Conservation (phyloP, 2,797 vertebrate genomes). For the Telmatherina bonti region DNA sequence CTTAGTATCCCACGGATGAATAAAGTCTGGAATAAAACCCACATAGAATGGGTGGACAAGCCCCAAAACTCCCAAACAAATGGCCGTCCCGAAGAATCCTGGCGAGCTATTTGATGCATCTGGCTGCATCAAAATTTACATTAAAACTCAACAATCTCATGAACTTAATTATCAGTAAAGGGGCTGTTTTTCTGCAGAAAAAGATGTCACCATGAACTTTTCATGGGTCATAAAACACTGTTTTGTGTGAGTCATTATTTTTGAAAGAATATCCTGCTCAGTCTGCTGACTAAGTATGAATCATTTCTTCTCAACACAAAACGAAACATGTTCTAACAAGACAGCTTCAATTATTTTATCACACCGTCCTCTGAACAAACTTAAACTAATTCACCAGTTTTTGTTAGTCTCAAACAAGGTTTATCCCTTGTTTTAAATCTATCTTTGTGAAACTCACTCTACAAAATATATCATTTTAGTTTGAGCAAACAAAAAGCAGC, state of each 20-base stretch:
- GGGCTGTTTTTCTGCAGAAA: neutral
- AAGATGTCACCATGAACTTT: neutral
- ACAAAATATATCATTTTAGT: constrained; percentile 23
- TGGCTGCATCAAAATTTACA: neutral
- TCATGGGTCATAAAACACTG: neutral
- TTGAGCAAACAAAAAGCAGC: constrained; percentile 23
- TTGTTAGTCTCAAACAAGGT: no score
- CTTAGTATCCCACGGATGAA: neutral
- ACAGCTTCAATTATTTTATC: neutral
- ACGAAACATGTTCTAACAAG: neutral
- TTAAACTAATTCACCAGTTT: no score
- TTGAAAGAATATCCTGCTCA: neutral
- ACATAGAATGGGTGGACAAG: no score
- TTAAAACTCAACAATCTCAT: neutral
- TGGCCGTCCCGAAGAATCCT: neutral
- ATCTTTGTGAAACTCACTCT: neutral
- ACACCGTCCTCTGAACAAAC: neutral
- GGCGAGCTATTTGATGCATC: no score
- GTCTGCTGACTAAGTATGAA: neutral
- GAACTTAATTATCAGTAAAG: neutral
- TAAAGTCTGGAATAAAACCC: neutral
- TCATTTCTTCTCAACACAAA: neutral
- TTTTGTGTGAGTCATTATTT: neutral
- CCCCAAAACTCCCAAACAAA: no score
- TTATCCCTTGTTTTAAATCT: no score